phyloP scores from a whole-genome alignment of 2,113 vertebrate genomes.

The Sialia sialis region DNA sequence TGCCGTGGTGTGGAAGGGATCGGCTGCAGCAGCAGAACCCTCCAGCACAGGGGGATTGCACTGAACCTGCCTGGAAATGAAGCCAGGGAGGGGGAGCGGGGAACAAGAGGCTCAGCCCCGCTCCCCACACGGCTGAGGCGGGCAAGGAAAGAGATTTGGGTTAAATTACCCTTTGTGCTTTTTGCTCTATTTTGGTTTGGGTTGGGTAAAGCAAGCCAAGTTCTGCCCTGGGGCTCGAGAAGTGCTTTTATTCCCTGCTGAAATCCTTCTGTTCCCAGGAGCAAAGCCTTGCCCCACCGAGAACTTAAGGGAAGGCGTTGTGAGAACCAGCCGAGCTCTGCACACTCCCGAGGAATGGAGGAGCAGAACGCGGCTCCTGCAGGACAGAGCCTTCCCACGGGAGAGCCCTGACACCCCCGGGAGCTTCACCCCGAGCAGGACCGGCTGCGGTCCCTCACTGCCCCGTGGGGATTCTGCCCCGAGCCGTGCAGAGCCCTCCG shows the following conservation, averaged over 20 bases:
- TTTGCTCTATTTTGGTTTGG: neutral
- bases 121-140: neutral
- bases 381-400: neutral
- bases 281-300: neutral
- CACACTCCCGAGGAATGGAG: rapidly evolving
- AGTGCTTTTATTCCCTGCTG: neutral
- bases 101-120: neutral
- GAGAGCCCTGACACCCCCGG: neutral
- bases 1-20: neutral
- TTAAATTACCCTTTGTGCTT: neutral
- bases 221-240: neutral
- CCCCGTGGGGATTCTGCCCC: rapidly evolving
- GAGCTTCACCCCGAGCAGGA: neutral
- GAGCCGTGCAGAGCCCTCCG: rapidly evolving
- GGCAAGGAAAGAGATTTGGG: neutral
- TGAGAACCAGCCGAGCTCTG: neutral
- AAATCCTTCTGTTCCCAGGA: neutral
- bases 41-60: neutral
- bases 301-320: neutral
- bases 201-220: neutral
- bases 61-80: neutral
- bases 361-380: neutral
- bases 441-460: rapidly evolving
- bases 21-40: neutral
- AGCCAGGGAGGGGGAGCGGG: neutral